phyloP scores from a whole-genome alignment of 2,113 vertebrate genomes.

The Chamaea fasciata region DNA sequence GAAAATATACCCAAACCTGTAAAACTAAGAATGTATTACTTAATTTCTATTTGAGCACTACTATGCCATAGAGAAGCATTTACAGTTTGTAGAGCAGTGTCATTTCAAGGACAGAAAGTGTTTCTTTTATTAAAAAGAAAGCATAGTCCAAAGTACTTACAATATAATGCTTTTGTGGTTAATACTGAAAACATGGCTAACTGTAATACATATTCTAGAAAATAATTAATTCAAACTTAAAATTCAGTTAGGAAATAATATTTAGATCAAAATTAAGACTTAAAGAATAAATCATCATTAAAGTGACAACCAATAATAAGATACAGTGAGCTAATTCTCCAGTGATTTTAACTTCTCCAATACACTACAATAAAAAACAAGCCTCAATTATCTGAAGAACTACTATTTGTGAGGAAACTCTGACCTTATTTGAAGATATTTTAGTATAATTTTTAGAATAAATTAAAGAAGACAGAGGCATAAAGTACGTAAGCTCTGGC shows the following conservation, averaged over 20 bases:
- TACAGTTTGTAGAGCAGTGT: background rate
- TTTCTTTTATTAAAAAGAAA: background rate
- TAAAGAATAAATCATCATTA: background rate
- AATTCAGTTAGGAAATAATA: background rate
- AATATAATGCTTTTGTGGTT: background rate
- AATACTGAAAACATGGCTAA: background rate
- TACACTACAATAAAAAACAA: background rate
- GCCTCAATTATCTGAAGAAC: background rate
- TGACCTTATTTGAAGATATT: background rate
- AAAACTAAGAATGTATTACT: background rate
- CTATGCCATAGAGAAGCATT: background rate
- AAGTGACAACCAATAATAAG: background rate
- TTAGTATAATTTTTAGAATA: background rate
- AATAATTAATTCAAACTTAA: background rate
- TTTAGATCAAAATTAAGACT: background rate
- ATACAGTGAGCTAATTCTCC: background rate
- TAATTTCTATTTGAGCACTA: background rate
- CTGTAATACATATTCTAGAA: background rate
- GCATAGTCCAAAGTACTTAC: background rate
- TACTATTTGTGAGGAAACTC: background rate
- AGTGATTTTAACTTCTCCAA: background rate
- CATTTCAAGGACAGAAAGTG: background rate
- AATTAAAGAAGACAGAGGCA: background rate
- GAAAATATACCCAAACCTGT: background rate
- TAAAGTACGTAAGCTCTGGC: background rate